Base-by-base conservation (phyloP, 2,888 invertebrate species). In the Allacma fusca region DNA sequence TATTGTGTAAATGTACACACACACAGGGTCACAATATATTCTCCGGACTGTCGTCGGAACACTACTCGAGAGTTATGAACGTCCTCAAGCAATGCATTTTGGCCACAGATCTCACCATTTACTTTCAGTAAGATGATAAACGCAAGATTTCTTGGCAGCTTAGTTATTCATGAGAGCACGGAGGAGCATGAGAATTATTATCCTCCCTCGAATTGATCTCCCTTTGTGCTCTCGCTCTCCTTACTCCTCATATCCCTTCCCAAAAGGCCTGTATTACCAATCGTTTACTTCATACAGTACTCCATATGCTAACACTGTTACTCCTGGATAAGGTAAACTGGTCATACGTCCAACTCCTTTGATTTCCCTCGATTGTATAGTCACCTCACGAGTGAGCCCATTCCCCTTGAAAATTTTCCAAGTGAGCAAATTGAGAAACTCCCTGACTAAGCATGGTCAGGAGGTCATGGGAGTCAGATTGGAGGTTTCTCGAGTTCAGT, bases 21-120 rank as follows among this genome's bases (percentile, higher is more conserved):
- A 44, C 9, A 73, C 86, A 89, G 88, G 87, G 87, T 78, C 87
- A 88, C 84, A 89, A 89, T 83, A 88, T 89, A 67, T 88, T 89
- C 84, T 86, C 87, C 34, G 87, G 87, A 74, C 84, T 89, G 67
- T 86, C 87, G 19, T 87, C 89, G 1, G 88, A 87, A 40, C 87
- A 88, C 78, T 89, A 88, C 84, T 86, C 87, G 23, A 85, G 86
- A 57, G 88, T 89, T 23, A 89, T 89, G 86, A 88, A 87, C 76
- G 85, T 88, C n/a, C 85, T 89, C 69, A 89, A 89, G 81, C 87
- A 88, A 68, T 87, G 88, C 78, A 89, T 89, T 75, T 84, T 89
- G 40, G 88, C 89, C 16, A 89, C 89, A 13, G 89, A 89, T 84
- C 86, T 89, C 40, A 88, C 88, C 44, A 85, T 87, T 19, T 89